phyloP scores from a whole-genome alignment of 2,888 invertebrate species.

The Pseudanteris insignis region DNA sequence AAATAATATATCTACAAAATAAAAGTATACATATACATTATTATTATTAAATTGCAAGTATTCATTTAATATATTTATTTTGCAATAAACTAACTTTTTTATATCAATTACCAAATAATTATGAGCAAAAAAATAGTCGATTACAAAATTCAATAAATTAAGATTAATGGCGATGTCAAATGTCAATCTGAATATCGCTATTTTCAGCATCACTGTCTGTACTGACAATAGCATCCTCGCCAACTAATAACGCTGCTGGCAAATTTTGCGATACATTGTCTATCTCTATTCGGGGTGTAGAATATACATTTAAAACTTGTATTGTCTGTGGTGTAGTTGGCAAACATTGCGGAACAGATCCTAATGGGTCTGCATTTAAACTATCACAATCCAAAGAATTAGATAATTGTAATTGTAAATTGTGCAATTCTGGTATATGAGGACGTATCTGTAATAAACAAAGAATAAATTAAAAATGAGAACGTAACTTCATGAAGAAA shows the following conservation, averaged over 20 bases:
- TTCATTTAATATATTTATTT: too few species aligned
- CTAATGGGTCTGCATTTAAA: constrained; percentile 56
- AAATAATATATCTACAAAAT: too few species aligned
- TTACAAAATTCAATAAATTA: constrained; percentile 13
- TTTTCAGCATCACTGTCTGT: constrained; percentile 66
- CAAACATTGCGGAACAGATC: constrained; percentile 61
- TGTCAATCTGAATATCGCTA: constrained; percentile 66
- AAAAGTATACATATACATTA: too few species aligned
- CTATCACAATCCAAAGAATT: constrained; percentile 61
- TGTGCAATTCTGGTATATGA: constrained; percentile 75
- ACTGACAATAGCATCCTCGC: constrained; percentile 65
- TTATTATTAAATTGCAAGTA: too few species aligned
- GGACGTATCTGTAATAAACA: constrained; percentile 72
- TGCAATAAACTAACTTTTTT: not conserved
- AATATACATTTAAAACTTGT: constrained; percentile 66
- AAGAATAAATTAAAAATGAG: not conserved
- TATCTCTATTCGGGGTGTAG: constrained; percentile 63
- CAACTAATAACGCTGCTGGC: constrained; percentile 65
- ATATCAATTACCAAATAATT: too few species aligned
- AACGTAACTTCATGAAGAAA: too few species aligned
- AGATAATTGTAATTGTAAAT: constrained; percentile 69
- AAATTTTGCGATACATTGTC: constrained; percentile 65
- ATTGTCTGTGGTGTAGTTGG: constrained; percentile 63
- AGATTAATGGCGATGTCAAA: constrained; percentile 64
- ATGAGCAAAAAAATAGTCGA: constrained; percentile 8